These are phyloP conservation scores for Calidris pugnax DNA, from an alignment of 2,113 vertebrate genomes.

Conservation along the genomic window DNA sequence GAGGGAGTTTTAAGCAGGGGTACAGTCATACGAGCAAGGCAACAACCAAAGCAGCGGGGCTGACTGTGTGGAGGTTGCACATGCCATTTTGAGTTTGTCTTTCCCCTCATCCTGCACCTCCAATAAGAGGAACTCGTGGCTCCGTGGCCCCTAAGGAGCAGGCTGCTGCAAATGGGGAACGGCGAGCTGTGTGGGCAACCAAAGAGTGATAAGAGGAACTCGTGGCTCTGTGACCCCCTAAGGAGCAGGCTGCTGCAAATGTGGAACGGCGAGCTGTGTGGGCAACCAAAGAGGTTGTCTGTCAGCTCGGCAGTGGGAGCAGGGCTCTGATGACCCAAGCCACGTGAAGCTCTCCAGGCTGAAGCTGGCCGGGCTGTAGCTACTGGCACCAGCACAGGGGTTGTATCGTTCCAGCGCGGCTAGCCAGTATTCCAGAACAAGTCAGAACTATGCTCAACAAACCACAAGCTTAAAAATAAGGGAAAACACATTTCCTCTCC, in stretches of 20 bases:
- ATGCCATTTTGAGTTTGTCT: not conserved
- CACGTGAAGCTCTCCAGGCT: not conserved
- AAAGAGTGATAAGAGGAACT: not conserved
- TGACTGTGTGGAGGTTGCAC: not conserved
- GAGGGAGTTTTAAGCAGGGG: not conserved
- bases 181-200: fast-evolving
- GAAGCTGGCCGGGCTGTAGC: not conserved
- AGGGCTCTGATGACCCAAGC: fast-evolving
- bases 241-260: not conserved
- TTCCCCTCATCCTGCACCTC: not conserved
- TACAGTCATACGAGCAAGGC: not conserved
- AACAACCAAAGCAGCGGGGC: fast-evolving
- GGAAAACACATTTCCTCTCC: constrained; percentile 30
- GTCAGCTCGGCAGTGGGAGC: not conserved
- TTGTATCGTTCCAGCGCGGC: not conserved
- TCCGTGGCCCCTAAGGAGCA: not conserved
- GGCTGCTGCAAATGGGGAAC: not conserved
- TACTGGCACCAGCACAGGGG: not conserved
- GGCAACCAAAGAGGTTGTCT: not conserved
- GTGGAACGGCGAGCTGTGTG: fast-evolving
- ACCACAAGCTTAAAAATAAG: constrained; percentile 47
- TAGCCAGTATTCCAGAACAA: not conserved
- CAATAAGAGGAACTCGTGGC: fast-evolving
- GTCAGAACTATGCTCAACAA: constrained; percentile 5
- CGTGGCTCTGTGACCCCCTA: fast-evolving